Base-by-base conservation (phyloP, 2,113 vertebrate genomes). In the Hyperoodon ampullatus region DNA sequence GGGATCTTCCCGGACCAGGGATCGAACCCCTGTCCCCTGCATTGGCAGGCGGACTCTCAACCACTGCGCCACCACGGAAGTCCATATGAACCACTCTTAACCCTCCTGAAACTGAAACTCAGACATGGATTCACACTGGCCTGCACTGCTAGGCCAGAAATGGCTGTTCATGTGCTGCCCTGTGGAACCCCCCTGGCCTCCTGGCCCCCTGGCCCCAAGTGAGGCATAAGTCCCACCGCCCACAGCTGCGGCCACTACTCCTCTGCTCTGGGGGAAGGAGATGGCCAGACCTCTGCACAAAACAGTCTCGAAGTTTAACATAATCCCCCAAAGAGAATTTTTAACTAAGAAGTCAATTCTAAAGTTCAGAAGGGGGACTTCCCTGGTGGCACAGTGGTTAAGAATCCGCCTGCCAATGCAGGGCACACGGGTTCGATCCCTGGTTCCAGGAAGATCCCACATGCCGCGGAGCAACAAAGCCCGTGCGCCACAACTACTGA, bases 81-180 rank as follows among this genome's bases (percentile, higher is more conserved):
- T 47, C 47, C 47, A 0, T 9, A 30, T 14, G n/a, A 71, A 8
- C 23, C 84, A 19, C 66, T 28, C 6, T 9, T 8, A 15, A 81
- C n/a, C 0, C 2, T 55, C n/a, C 14, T 14, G 14, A 19, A 21
- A 10, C 4, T 0, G n/a, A 39, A 26, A 39, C n/a, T 26, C n/a
- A 18, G 35, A 19, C 19, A 35, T 18, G 55, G 58, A 30, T 26
- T 28, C 26, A 42, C 58, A 12, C 26, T 61, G 80, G 80, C 58
- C 58, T 24, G 24, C 58, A 30, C 16, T 39, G 1, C 80, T 1
- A 9, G n/a, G 66, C 33, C 16, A 33, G n/a, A 19, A 70, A 35
- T 4, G n/a, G 66, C 66, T 70, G 16, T 35, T 35, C 66, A 8
- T 21, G 66, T 4, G 33, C 33, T 42, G 24, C 18, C n/a, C 18